These are phyloP conservation scores for Melanotaenia boesemani DNA, from an alignment of 2,797 vertebrate genomes.

Conservation along the genomic window DNA sequence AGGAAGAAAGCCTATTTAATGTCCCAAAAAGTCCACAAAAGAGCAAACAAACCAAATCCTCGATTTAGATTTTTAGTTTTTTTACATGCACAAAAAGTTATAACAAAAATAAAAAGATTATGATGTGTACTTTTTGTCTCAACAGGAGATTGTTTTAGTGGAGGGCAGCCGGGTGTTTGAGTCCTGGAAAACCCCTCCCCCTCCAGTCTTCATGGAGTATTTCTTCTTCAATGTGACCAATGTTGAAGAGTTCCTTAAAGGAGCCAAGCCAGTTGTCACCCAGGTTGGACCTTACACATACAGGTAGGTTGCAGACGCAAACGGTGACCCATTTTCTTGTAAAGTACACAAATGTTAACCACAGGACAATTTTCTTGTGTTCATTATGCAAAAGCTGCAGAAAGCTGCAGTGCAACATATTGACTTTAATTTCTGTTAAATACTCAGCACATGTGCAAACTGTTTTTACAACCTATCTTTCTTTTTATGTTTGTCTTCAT, in stretches of 20 bases:
- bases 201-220: constrained; percentile 85
- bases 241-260: constrained; percentile 55
- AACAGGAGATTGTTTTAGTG: constrained; percentile 84
- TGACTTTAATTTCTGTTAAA: not conserved
- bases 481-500: not conserved
- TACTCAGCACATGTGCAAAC: not conserved
- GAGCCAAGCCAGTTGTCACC: constrained; percentile 71
- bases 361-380: not conserved
- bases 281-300: constrained; percentile 86
- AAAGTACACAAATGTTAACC: not conserved
- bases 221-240: constrained; percentile 87
- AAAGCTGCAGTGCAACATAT: not conserved
- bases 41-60: not conserved
- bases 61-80: no score
- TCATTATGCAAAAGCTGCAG: not conserved
- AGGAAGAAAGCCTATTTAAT: no score
- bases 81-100: not conserved
- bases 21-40: no score
- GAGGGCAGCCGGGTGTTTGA: constrained; percentile 83
- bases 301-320: constrained; percentile 68
- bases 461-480: not conserved
- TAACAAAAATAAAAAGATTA: not conserved
- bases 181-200: constrained; percentile 84
- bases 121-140: constrained; percentile 27
- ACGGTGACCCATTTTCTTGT: not conserved